Evolutionary conservation across 1,140 invertebrate species (phyloP).

Genomic region (Cryptotermes secundus): DNA sequence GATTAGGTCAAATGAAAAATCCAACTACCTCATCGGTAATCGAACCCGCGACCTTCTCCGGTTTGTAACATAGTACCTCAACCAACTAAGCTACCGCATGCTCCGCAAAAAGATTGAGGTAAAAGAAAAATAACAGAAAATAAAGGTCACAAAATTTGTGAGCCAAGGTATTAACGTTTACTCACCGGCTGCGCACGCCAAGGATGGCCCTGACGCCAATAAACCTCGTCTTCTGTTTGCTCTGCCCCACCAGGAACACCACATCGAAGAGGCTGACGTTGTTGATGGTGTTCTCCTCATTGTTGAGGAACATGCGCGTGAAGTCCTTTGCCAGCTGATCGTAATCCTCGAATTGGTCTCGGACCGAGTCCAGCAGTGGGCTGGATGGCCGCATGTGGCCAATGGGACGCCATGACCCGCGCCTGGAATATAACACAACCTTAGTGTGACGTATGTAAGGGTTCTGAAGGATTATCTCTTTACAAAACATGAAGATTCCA

Average conservation of each 20-base stretch:
- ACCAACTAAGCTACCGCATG: no score
- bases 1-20: no score
- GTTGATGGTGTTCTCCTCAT: slow-evolving; percentile 64
- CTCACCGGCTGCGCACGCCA: slow-evolving; percentile 81
- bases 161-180: no score
- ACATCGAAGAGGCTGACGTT: slow-evolving; percentile 85
- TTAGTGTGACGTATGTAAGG: no score
- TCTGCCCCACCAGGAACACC: slow-evolving; percentile 85
- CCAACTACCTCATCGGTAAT: no score
- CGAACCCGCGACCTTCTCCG: no score
- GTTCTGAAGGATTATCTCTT: no score
- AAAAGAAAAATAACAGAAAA: no score
- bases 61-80: no score
- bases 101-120: no score
- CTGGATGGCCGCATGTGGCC: slow-evolving; percentile 93
- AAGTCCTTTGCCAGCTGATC: slow-evolving; percentile 93
- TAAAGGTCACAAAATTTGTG: no score
- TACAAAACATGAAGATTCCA: no score
- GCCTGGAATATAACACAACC: slow-evolving; percentile 46
- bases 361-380: slow-evolving; percentile 85
- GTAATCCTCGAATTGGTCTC: slow-evolving; percentile 91
- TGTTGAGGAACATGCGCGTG: slow-evolving; percentile 82
- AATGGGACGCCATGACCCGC: slow-evolving; percentile 91
- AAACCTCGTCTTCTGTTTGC: slow-evolving; percentile 85
- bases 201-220: slow-evolving; percentile 89